These are phyloP conservation scores for Drosophila repleta DNA, from an alignment of 1,140 invertebrate genomes.

Conservation along the genomic window DNA sequence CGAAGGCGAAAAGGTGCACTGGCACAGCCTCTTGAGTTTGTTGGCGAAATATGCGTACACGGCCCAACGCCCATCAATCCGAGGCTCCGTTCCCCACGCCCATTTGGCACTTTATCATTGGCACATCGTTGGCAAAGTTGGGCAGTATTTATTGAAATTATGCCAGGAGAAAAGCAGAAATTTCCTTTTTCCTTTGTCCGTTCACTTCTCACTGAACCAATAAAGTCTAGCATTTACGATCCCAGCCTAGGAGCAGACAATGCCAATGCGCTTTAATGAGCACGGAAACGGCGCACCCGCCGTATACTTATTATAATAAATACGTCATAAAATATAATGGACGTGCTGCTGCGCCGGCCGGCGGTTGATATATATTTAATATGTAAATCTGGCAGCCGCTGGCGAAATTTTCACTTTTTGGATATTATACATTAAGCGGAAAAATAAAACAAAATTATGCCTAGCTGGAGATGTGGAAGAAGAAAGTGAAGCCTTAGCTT, in stretches of 20 bases:
- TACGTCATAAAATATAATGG: slow-evolving; percentile 56
- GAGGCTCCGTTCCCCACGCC: background rate
- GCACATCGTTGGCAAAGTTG: slow-evolving; percentile 76
- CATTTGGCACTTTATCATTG: slow-evolving; percentile 67
- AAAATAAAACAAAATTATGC: background rate
- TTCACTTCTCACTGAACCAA: slow-evolving; percentile 30
- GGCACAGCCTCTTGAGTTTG: slow-evolving; percentile 18
- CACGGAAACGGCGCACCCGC: slow-evolving; percentile 3
- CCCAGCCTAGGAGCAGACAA: slow-evolving; percentile 70
- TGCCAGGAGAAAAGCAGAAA: slow-evolving; percentile 13
- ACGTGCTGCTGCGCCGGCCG: background rate
- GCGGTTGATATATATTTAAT: slow-evolving; percentile 1
- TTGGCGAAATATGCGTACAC: slow-evolving; percentile 26
- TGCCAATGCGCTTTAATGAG: slow-evolving; percentile 27
- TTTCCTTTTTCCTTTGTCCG: background rate
- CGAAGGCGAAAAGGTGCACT: slow-evolving; percentile 37
- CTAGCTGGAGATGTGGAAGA: background rate
- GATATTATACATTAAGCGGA: too few relatives aligned
- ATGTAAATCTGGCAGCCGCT: background rate
- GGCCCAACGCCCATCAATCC: slow-evolving; percentile 10
- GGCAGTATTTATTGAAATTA: slow-evolving; percentile 69
- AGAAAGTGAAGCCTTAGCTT: too few relatives aligned
- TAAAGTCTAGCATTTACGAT: slow-evolving; percentile 57
- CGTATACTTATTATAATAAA: slow-evolving; percentile 56
- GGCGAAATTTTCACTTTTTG: background rate